Base-by-base conservation (phyloP, 2,888 invertebrate species). In the Ditula angustiorana region DNA sequence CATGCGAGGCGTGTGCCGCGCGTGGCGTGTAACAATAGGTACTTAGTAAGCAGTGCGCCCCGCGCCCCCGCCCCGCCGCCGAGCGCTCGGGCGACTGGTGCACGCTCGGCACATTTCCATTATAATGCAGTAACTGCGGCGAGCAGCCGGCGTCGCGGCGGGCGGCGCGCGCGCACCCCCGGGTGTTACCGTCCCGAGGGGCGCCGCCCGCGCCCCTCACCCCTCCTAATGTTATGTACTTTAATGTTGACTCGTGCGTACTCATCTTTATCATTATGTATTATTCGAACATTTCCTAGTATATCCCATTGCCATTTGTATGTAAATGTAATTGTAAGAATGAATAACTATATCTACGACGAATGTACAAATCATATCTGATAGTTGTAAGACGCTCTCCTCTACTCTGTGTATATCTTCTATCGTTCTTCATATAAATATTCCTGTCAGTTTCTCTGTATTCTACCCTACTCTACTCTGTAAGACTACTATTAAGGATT, bases 401-500 rank as follows among this genome's bases (percentile, higher is more conserved):
- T 62, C 44, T 50, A 44, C 52, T 46, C 52, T 64, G 52, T 59
- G 59, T 64, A 59, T 64, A 63, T 53, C 58, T 59, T 53, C 46
- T 64, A 53, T 53, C 53, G 53, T 59, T 64, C 64, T 64, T 56
- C 61, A 47, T 68, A 69, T 71, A 69, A 68, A 71, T 69, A 70
- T 62, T 67, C 66, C 67, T 69, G 70, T 66, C 71, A 56, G 33
- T 67, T 52, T 67, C 63, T 65, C 37, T 66, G 50, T 66, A 62
- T 61, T 49, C 44, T 60, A 47, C 49, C 66, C 50, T 66, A 24
- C 30, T 35, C 47, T 69, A 67, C 41, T 50, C 28, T 69, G 33
- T 81, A 81, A 83, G 77, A 61, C 61, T 85, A 82, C 67, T 61
- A 30, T 74, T 86, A 89, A 90, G 87, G 64, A 81, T 86, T 90